Evolutionary conservation across 92 coral and sea anemone species (phyloP).

Genomic region (Parazoanthus atlanticus): DNA sequence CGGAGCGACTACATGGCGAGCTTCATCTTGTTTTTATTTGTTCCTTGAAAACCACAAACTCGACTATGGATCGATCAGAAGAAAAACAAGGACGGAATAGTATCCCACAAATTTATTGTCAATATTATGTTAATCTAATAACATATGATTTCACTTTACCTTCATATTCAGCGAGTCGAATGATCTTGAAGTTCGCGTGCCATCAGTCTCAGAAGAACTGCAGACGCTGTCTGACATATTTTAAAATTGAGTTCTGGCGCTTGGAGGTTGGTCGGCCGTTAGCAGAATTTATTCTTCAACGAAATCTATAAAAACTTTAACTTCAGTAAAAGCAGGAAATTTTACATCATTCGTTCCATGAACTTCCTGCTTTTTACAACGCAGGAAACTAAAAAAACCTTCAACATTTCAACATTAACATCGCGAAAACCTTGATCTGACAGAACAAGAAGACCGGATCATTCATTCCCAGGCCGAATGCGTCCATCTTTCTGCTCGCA

Average conservation of each 20-base stretch:
- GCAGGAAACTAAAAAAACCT: not conserved
- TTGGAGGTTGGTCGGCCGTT: not conserved
- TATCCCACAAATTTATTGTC: not conserved
- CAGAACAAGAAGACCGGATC: not conserved
- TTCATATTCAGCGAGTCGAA: conserved; percentile 20
- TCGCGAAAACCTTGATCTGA: not conserved
- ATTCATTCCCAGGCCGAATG: not conserved
- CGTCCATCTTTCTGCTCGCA: conserved; percentile 27
- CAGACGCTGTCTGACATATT: conserved; percentile 20
- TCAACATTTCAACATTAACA: not conserved
- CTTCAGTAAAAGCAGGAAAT: not conserved
- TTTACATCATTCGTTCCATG: not conserved
- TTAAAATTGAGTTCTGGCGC: not conserved
- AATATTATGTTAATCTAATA: not conserved
- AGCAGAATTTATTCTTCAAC: not conserved
- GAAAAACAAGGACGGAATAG: not conserved
- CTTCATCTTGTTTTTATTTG: conserved; percentile 15
- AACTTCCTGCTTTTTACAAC: not conserved
- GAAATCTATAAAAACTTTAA: not conserved
- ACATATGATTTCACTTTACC: not conserved
- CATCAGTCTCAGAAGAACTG: conserved; percentile 14
- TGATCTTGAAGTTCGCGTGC: conserved; percentile 13
- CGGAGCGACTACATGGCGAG: not conserved
- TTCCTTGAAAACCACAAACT: conserved; percentile 18
- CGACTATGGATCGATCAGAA: conserved; percentile 1